A percentile compares a stretch with the other conserved stretches of the same genome.
Evolutionary conservation across 2,888 invertebrate species (phyloP).

Genomic region (Gasteruption jaculator): DNA sequence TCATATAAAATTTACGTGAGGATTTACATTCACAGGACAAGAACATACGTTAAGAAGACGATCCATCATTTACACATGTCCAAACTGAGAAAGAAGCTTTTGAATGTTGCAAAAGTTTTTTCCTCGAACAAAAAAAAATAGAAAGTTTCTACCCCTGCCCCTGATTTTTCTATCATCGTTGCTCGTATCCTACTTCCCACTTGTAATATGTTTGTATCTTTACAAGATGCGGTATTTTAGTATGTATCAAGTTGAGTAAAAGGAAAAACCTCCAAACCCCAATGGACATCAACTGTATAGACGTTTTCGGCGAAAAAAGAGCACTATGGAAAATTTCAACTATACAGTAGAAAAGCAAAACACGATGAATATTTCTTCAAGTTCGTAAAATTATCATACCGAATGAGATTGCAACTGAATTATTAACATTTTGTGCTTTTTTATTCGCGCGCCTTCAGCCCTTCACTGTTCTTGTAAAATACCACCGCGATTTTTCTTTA

Average conservation of each 20-base stretch:
- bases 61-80: conserved; percentile 49
- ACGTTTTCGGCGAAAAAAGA: conserved; percentile 14
- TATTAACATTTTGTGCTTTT: too few relatives aligned
- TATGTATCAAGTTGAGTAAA: too few relatives aligned
- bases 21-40: conserved; percentile 45
- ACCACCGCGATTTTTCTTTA: too few relatives aligned
- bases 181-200: conserved; percentile 20
- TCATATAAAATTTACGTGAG: conserved; percentile 46
- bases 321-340: not conserved
- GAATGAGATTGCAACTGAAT: conserved; percentile 46
- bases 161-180: conserved; percentile 14
- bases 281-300: conserved; percentile 8
- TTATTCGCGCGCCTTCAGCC: too few relatives aligned
- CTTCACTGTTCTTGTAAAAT: too few relatives aligned
- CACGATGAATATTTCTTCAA: conserved; percentile 45
- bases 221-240: too few relatives aligned
- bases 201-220: too few relatives aligned
- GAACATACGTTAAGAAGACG: too few relatives aligned
- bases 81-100: conserved; percentile 42
- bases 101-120: not conserved
- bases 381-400: conserved; percentile 44
- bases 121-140: conserved; percentile 24
- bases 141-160: conserved; percentile 24
- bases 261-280: too few relatives aligned
- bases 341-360: conserved; percentile 6